Percentiles rank a stretch among this genome's conserved stretches.
These are phyloP conservation scores for Barnardius zonarius DNA, from an alignment of 2,113 vertebrate species.

Conservation along the genomic window DNA sequence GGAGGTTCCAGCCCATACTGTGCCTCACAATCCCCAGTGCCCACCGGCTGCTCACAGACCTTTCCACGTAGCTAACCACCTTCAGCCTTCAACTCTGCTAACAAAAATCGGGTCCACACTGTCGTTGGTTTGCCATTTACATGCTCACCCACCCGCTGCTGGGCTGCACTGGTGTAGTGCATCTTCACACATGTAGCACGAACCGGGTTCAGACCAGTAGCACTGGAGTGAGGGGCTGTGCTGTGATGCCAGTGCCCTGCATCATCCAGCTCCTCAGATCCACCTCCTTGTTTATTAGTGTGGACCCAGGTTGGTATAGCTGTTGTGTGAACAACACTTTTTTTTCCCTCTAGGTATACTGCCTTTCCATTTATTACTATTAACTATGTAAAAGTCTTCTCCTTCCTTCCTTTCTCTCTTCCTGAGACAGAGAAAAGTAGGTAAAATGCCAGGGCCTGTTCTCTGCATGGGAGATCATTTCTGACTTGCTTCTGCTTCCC, in stretches of 20 bases:
- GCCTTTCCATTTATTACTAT: background rate
- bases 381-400: background rate
- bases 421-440: background rate
- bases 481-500: background rate
- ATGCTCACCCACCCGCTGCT: background rate
- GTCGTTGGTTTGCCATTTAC: background rate
- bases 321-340: background rate
- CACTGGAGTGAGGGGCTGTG: background rate
- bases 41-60: background rate
- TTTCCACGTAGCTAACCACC: background rate
- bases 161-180: background rate
- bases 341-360: background rate
- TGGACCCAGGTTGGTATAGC: background rate
- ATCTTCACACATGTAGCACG: background rate
- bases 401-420: background rate
- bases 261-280: background rate
- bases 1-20: background rate
- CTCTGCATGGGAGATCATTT: background rate
- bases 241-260: background rate
- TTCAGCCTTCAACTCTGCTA: background rate
- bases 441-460: background rate
- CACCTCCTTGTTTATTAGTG: background rate
- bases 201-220: background rate
- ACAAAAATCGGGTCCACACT: background rate
- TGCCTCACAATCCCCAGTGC: background rate